These are phyloP conservation scores for Telenomus remus DNA, from an alignment of 1,140 invertebrate genomes.

Conservation along the genomic window DNA sequence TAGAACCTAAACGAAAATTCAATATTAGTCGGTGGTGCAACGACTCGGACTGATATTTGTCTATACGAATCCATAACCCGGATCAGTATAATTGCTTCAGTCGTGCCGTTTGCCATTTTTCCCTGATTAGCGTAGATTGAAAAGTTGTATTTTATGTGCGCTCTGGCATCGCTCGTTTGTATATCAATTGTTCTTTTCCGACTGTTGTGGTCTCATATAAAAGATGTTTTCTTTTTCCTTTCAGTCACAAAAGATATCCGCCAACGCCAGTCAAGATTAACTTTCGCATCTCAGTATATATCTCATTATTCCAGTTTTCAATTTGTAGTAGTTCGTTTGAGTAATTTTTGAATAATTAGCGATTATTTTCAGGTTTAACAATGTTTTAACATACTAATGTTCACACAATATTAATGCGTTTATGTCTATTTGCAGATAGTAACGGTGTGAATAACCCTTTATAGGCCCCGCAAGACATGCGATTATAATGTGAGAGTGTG, in stretches of 20 bases:
- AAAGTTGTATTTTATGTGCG: slow-evolving; percentile 46
- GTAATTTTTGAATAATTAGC: too few species aligned
- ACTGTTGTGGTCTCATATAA: slow-evolving; percentile 45
- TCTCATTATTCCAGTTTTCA: too few species aligned
- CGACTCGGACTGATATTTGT: slow-evolving; percentile 10
- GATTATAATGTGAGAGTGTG: slow-evolving; percentile 53
- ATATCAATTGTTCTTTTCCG: slow-evolving; percentile 12
- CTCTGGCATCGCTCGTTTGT: slow-evolving; percentile 48
- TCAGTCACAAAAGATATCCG: too few species aligned
- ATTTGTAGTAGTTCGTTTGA: too few species aligned
- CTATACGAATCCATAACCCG: slow-evolving; percentile 22
- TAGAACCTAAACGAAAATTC: too few species aligned
- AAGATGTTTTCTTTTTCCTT: slow-evolving; percentile 62
- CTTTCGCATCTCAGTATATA: too few species aligned
- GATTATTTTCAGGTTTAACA: too few species aligned
- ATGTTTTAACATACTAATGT: neutral
- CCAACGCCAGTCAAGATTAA: too few species aligned
- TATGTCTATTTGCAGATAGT: slow-evolving; percentile 8
- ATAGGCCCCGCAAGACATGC: slow-evolving; percentile 46
- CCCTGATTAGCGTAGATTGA: slow-evolving; percentile 42
- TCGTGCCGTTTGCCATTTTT: slow-evolving; percentile 29
- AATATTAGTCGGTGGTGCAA: neutral
- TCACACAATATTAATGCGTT: neutral
- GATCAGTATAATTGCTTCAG: slow-evolving; percentile 27
- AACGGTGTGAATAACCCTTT: neutral